These are phyloP conservation scores for Cygnus buccinator DNA, from an alignment of 2,113 vertebrate genomes.

Conservation along the genomic window DNA sequence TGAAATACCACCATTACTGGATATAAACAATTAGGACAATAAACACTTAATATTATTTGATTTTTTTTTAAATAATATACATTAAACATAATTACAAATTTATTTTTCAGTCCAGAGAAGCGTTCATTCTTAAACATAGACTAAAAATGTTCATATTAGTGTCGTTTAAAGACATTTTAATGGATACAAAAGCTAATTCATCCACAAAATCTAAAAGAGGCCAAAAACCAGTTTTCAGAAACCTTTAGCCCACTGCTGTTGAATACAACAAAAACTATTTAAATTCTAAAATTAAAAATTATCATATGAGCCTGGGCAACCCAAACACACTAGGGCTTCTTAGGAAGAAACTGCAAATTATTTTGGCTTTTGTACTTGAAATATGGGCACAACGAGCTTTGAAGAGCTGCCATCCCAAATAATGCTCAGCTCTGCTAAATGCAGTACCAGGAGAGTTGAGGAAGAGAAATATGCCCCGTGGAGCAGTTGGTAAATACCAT, in stretches of 20 bases:
- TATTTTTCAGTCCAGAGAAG: background rate
- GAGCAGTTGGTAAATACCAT: conserved; percentile 7
- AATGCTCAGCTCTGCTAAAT: background rate
- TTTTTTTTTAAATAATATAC: background rate
- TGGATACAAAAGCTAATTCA: background rate
- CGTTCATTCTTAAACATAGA: background rate
- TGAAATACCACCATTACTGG: background rate
- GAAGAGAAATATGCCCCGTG: background rate
- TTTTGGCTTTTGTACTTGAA: conserved; percentile 40
- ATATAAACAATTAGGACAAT: background rate
- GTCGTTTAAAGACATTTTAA: background rate
- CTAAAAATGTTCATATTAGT: background rate
- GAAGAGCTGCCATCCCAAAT: background rate
- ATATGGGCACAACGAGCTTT: conserved; percentile 29
- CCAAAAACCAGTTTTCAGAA: background rate
- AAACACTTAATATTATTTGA: background rate
- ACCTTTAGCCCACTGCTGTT: background rate
- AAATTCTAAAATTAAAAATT: conserved; percentile 46
- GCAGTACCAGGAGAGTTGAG: background rate
- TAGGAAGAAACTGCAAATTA: conserved; percentile 19
- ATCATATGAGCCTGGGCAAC: background rate
- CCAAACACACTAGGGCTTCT: background rate
- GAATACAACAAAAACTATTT: conserved; percentile 42
- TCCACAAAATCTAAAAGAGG: background rate
- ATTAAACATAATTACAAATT: background rate